A percentile compares a stretch with the other conserved stretches of the same genome.
These are phyloP conservation scores for Lucilia cuprina DNA, from an alignment of 1,140 invertebrate species.

Conservation along the genomic window DNA sequence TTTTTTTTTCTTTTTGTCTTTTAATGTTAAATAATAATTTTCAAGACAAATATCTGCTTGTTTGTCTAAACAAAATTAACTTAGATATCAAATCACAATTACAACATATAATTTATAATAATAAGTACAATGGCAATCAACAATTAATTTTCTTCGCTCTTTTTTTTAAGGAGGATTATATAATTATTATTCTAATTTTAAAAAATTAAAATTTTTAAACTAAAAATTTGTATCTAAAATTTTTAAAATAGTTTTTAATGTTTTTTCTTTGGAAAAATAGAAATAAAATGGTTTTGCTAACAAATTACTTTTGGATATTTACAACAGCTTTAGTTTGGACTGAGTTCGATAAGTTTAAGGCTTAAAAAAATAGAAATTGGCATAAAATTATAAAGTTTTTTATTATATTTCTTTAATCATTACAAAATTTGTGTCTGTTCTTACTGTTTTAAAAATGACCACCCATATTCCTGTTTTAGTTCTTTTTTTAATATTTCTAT, in stretches of 20 bases:
- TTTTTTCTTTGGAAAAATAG: background rate
- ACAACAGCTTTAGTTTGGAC: background rate
- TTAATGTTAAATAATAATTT: constrained; percentile 8
- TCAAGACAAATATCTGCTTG: background rate
- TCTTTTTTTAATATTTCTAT: background rate
- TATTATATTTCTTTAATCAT: background rate
- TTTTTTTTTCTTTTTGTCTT: background rate
- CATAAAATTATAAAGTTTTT: background rate
- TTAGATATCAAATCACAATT: background rate
- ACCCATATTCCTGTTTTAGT: background rate
- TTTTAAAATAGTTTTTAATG: background rate
- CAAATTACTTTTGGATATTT: background rate
- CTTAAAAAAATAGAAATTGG: background rate
- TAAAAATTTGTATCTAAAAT: background rate
- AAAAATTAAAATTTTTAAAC: background rate
- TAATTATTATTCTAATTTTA: background rate
- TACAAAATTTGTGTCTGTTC: background rate
- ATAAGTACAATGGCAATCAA: background rate
- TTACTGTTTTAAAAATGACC: background rate
- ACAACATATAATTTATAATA: background rate
- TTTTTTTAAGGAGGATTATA: background rate
- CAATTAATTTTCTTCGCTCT: background rate
- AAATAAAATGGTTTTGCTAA: background rate
- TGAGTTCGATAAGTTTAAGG: background rate
- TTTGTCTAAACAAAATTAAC: constrained; percentile 4